Evolutionary conservation across 2,113 vertebrate genomes (phyloP), one percentile per base, ranked within the genome.

Genomic region (Vulpes ferrilata): DNA sequence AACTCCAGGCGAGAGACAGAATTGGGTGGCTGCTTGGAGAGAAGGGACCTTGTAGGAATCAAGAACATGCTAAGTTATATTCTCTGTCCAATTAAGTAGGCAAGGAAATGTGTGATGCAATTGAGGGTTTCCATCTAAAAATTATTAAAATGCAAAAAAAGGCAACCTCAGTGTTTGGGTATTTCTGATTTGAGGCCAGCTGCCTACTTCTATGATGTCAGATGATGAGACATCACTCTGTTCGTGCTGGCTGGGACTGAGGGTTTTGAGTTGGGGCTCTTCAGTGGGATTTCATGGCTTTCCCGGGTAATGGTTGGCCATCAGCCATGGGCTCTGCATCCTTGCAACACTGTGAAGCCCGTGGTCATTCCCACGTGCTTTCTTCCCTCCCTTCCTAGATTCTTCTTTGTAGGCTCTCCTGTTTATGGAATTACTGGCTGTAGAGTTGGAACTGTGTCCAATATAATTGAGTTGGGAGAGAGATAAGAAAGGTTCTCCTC

Each of bases 11-110:
- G 0, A 67, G 65, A 88, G 23, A 32, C 25, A 19, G 65, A 11
- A 8, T 4, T 9, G 13, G 1, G 60, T 7, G 11, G 35, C 32
- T 51, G n/a, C n/a, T 10, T 6, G 43, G 83, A 59, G 38, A 74
- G 30, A 38, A 12, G 83, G n/a, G 38, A 11, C 64, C 88, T 15
- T 12, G 0, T 0, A 0, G 32, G 12, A 7, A n/a, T 73, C 8
- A 25, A 55, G 19, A 11, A 51, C 4, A 3, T 1, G 23, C 23
- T 25, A 4, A 60, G 16, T 35, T n/a, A 20, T 38, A 57, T 82
- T 23, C 48, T 27, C 67, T 43, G 16, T 86, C 27, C 13, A 55
- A 0, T 20, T 86, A 17, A 6, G 15, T 7, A 53, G 80, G 22
- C 7, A 32, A 32, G 60, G 62, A 51, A 27, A 48, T 1, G 2